Evolutionary conservation across 2,888 invertebrate genomes (phyloP).

Genomic region (Melanophora roralis): DNA sequence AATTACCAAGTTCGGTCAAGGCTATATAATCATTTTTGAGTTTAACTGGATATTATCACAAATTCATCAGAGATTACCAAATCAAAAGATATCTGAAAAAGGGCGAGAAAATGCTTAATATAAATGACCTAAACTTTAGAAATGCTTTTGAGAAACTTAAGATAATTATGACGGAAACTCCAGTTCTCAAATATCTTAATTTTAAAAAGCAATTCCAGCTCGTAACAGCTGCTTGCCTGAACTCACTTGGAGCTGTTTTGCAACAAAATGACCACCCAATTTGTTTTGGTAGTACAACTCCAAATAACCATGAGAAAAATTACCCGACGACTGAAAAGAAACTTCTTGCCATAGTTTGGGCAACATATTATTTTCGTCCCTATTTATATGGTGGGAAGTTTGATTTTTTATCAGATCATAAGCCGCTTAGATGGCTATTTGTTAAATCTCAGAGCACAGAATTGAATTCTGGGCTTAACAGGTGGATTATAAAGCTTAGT

Average conservation of each 20-base stretch:
- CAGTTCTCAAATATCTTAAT: constrained; percentile 30
- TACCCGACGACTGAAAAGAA: no score
- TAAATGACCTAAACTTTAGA: not conserved
- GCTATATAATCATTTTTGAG: not conserved
- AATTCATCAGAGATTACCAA: constrained; percentile 5
- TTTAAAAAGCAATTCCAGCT: constrained; percentile 33
- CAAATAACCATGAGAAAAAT: no score
- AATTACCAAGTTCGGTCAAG: not conserved
- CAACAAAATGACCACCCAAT: constrained; percentile 38
- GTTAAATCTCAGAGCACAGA: no score
- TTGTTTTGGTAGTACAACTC: constrained; percentile 18
- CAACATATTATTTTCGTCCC: constrained; percentile 2
- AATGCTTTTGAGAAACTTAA: constrained; percentile 41
- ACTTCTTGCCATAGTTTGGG: not conserved
- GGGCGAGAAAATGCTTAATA: not conserved
- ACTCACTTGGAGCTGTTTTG: constrained; percentile 45
- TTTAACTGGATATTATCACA: not conserved
- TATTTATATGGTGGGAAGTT: constrained; percentile 11
- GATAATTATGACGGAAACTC: constrained; percentile 32
- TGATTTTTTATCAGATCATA: no score
- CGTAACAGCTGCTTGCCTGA: constrained; percentile 35
- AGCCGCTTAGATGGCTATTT: no score
- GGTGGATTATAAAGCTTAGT: constrained; percentile 22
- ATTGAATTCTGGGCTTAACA: constrained; percentile 11
- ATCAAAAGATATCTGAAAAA: constrained; percentile 17